A percentile compares a stretch with the other conserved stretches of the same genome.
phyloP scores from a whole-genome alignment of 2,113 vertebrate species.

The Cyanocitta stelleri region DNA sequence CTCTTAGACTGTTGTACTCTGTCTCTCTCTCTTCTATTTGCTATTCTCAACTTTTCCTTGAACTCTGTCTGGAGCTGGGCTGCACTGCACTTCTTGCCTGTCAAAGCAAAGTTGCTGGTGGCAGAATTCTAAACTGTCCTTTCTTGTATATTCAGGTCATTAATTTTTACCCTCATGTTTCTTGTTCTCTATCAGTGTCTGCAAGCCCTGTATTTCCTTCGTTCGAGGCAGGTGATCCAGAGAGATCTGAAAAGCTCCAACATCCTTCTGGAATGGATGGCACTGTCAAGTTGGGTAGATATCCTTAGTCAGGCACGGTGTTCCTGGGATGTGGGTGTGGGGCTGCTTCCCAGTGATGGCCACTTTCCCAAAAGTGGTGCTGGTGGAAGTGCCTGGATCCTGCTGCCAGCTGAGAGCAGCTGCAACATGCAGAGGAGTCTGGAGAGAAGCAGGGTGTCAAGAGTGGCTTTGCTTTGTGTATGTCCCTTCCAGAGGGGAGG shows the following conservation, averaged over 20 bases:
- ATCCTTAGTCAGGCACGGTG: not conserved
- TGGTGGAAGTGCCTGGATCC: not conserved
- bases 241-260: slow-evolving; percentile 97
- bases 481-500: not conserved
- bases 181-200: slow-evolving; percentile 79
- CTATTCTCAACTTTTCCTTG: not conserved
- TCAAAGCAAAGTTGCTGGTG: not conserved
- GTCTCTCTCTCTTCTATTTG: not conserved
- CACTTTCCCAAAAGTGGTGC: not conserved
- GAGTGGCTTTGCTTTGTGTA: not conserved
- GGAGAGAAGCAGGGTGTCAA: not conserved
- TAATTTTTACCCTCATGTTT: not conserved
- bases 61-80: not conserved
- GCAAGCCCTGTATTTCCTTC: slow-evolving; percentile 94
- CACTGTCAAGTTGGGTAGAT: slow-evolving; percentile 91
- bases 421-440: not conserved
- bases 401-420: not conserved
- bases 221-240: slow-evolving; percentile 93
- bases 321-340: not conserved
- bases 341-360: not conserved
- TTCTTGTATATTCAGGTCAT: not conserved
- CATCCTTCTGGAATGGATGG: slow-evolving; percentile 93
- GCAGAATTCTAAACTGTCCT: not conserved
- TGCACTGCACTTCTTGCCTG: not conserved
- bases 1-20: not conserved